Evolutionary conservation across 2,888 invertebrate species (phyloP).

Genomic region (Eilema griseolum): DNA sequence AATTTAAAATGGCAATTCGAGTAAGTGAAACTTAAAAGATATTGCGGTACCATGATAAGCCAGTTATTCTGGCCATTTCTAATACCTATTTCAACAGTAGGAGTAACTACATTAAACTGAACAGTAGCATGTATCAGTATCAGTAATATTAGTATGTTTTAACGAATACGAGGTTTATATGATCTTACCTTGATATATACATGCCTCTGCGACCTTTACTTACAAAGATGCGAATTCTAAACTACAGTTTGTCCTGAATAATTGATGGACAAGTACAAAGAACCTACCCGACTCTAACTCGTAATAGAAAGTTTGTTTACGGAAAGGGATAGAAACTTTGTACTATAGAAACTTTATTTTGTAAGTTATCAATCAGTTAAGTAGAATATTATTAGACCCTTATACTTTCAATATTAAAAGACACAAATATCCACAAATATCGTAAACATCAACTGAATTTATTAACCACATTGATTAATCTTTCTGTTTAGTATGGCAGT

Average conservation of each 20-base stretch:
- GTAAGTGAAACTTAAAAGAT: slow-evolving; percentile 3
- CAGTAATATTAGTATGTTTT: not conserved
- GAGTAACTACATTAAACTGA: not conserved
- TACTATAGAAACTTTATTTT: not conserved
- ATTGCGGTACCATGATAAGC: too few species aligned
- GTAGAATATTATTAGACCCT: not conserved
- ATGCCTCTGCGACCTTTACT: slow-evolving; percentile 24
- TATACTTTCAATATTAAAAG: not conserved
- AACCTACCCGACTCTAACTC: slow-evolving; percentile 13
- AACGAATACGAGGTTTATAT: not conserved
- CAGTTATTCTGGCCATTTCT: not conserved
- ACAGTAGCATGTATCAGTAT: not conserved
- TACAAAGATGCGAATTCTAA: slow-evolving; percentile 31
- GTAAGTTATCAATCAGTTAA: not conserved
- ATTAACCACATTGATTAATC: too few species aligned
- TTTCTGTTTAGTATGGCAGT: not conserved
- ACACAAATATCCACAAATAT: not conserved
- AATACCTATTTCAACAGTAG: not conserved
- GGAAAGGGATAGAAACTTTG: slow-evolving; percentile 6
- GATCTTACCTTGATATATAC: not conserved
- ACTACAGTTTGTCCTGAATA: slow-evolving; percentile 40
- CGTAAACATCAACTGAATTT: not conserved
- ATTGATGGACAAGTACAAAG: slow-evolving; percentile 28
- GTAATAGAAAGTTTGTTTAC: slow-evolving; percentile 17
- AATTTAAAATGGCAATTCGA: slow-evolving; percentile 13